Conservation (phyloP, 2,113 vertebrate genomes). For the Heterotilapia buettikoferi region DNA sequence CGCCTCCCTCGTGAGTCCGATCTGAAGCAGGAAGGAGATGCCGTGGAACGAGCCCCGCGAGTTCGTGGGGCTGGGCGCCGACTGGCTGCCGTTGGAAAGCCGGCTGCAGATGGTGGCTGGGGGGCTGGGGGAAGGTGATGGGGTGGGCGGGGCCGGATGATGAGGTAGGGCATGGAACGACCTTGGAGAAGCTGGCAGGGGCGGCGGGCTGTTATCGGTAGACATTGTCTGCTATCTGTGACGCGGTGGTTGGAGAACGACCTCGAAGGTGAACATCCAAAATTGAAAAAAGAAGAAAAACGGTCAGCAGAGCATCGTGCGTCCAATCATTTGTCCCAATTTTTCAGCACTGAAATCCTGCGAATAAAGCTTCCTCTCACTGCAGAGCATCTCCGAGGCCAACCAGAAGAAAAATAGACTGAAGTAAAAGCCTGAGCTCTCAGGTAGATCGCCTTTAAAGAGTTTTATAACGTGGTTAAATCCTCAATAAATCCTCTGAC, state of each 20-base stretch:
- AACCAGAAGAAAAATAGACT: neutral
- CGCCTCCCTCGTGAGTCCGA: slow-evolving; percentile 88
- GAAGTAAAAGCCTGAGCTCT: neutral
- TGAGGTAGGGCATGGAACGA: slow-evolving; percentile 48
- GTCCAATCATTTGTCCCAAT: neutral
- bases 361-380: neutral
- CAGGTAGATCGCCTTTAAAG: neutral
- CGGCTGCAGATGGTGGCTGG: slow-evolving; percentile 77
- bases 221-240: slow-evolving; percentile 76
- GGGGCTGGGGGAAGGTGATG: slow-evolving; percentile 82
- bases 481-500: neutral
- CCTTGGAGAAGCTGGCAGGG: slow-evolving; percentile 77
- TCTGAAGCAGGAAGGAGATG: slow-evolving; percentile 89
- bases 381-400: neutral
- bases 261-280: neutral
- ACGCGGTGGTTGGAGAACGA: neutral
- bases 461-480: neutral
- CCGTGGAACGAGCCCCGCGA: slow-evolving; percentile 84
- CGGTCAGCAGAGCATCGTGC: neutral
- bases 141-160: slow-evolving; percentile 67
- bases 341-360: neutral
- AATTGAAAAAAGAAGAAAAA: neutral
- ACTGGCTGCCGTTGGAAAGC: slow-evolving; percentile 84
- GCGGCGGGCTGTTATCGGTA: slow-evolving; percentile 75
- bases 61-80: slow-evolving; percentile 81